Evolutionary conservation across 2,113 vertebrate species (phyloP), one percentile per base, ranked within the genome.

Genomic region (Tamias sibiricus): DNA sequence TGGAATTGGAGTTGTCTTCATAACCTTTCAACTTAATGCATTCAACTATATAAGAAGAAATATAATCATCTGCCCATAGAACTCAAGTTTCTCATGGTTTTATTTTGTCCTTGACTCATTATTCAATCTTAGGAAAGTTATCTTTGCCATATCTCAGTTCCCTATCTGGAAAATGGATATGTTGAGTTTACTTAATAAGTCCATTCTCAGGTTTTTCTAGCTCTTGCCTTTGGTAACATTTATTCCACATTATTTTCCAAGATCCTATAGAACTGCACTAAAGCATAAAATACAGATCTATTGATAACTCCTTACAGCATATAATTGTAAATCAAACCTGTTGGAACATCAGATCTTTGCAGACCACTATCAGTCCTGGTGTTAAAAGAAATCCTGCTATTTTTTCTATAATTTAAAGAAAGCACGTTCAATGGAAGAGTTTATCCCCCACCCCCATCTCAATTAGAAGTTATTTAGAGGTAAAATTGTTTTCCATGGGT

Each of bases 371-470:
- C 30, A 85, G 37, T 76, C 12, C 12, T 24, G 24, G 24, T 10
- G 59, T 93, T 9, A 66, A 72, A 95, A 92, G n/a, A 84, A 87
- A 95, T 68, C 19, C 16, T 35, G 30, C 8, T 68, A 32, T 68
- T 77, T 89, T 49, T 96, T 94, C 52, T 75, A 22, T 54, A 54
- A 76, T 72, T 72, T 69, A 76, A 91, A 82, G 32, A 72, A 82
- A 96, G 26, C 24, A 76, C 20, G 74, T 44, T 89, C 26, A 94
- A 64, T 4, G 83, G 44, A 92, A 68, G 11, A 44, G 86, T 28
- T 20, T 35, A 42, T n/a, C 35, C 11, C 40, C 57, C 4, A 17
- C 19, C 32, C 22, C 57, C 49, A 57, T 57, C 24, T 90, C 69
- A 82, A 84, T 91, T 71, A 72, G 59, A 95, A 88, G 40, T 5